These are phyloP conservation scores for Actinia tenebrosa DNA, from an alignment of 64 coral and sea anemone genomes.

Conservation along the genomic window DNA sequence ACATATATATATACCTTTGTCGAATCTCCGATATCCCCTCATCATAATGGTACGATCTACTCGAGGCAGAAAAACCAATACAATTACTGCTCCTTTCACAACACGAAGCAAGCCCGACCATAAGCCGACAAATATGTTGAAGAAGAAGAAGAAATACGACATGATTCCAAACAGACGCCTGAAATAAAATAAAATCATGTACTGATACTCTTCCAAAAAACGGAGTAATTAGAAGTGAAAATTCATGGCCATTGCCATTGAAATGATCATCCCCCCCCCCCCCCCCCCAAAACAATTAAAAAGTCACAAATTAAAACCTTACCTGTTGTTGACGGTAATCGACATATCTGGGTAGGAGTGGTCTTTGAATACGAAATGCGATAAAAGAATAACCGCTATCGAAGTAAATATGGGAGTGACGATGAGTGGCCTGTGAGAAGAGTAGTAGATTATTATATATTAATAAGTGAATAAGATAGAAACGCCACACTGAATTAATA, in stretches of 20 bases:
- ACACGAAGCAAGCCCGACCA: conserved; percentile 12
- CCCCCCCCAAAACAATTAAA: too few species aligned
- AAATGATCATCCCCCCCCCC: too few species aligned
- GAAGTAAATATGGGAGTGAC: neutral
- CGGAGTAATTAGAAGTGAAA: neutral
- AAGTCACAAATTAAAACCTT: neutral
- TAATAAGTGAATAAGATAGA: too few species aligned
- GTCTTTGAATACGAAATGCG: neutral
- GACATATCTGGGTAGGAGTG: neutral
- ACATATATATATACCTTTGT: conserved; percentile 28
- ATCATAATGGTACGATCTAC: conserved; percentile 45
- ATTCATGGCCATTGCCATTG: too few species aligned
- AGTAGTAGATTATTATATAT: too few species aligned
- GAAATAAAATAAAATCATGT: neutral
- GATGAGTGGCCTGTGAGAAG: neutral
- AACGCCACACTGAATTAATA: too few species aligned
- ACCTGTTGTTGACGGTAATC: conserved; percentile 9
- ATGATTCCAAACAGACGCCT: conserved; percentile 55
- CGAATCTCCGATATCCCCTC: conserved; percentile 14
- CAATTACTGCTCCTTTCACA: neutral
- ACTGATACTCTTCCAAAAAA: neutral
- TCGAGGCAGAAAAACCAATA: conserved; percentile 30
- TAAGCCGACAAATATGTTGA: conserved; percentile 49
- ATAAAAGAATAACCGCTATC: neutral
- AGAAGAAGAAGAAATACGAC: conserved; percentile 61